A percentile compares a stretch with the other conserved stretches of the same genome.
Conservation (phyloP, 2,113 vertebrate genomes). For the Rhinichthys klamathensis region DNA sequence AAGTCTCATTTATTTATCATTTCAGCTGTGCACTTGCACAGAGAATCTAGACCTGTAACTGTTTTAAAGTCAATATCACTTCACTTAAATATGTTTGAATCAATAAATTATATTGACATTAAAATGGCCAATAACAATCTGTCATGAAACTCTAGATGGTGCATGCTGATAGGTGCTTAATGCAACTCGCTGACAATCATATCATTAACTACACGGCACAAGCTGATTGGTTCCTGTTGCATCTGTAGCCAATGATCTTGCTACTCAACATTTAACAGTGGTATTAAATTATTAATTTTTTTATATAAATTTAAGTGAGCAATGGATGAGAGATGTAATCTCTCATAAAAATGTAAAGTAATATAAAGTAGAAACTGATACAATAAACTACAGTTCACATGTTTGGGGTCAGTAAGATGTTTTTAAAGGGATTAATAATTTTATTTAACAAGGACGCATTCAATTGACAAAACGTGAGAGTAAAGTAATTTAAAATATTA, state of each 20-base stretch:
- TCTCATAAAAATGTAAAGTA: no score
- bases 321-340: not conserved
- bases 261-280: not conserved
- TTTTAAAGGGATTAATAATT: not conserved
- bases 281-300: not conserved
- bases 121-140: no score
- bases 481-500: no score
- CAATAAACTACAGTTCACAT: not conserved
- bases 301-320: not conserved
- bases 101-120: not conserved
- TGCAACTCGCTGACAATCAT: no score
- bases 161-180: no score
- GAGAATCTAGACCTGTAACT: not conserved
- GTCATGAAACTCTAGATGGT: no score
- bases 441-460: not conserved
- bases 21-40: conserved; percentile 15
- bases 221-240: no score
- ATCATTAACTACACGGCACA: no score
- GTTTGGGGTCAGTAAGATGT: not conserved
- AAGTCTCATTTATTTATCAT: conserved; percentile 40
- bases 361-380: not conserved
- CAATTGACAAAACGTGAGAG: not conserved
- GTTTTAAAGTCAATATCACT: not conserved
- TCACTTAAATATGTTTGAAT: not conserved
- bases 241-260: no score